These are phyloP conservation scores for Anastatus disparis DNA, from an alignment of 1,140 invertebrate genomes.

Conservation along the genomic window DNA sequence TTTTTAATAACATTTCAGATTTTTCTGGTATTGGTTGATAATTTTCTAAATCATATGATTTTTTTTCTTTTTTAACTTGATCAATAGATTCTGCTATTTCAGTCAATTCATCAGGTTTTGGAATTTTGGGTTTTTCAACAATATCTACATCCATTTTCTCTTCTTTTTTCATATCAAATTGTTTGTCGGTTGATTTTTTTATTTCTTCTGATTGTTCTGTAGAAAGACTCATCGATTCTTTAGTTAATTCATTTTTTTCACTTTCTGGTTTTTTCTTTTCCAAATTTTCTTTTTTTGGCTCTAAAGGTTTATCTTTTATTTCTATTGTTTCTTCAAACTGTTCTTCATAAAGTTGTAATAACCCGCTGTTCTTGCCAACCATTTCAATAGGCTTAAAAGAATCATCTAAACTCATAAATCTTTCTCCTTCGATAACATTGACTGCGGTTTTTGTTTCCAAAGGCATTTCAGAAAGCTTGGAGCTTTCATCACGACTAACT, in stretches of 20 bases:
- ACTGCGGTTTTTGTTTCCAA: conserved; percentile 30
- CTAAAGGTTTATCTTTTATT: not conserved
- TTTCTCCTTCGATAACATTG: conserved; percentile 30
- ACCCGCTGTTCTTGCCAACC: not conserved
- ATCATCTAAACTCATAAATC: conserved; percentile 21
- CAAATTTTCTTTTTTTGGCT: not conserved
- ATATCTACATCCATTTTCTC: not conserved
- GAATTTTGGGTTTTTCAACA: not conserved
- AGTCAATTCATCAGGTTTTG: not conserved
- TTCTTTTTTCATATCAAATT: not conserved
- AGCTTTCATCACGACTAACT: not conserved
- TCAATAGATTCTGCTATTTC: not conserved
- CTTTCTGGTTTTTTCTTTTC: not conserved
- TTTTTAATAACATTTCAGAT: conserved; percentile 28
- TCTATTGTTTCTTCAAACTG: conserved; percentile 22
- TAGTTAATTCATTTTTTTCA: too few relatives aligned
- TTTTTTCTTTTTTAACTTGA: not conserved
- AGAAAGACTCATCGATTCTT: not conserved
- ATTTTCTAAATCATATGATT: conserved; percentile 18
- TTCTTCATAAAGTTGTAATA: conserved; percentile 24
- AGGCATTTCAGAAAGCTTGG: not conserved
- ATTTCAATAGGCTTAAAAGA: not conserved
- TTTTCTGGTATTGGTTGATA: not conserved
- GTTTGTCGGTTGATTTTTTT: not conserved
- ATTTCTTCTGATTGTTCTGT: not conserved